Conservation (phyloP, 2,113 vertebrate genomes). For the Anseranas semipalmata region DNA sequence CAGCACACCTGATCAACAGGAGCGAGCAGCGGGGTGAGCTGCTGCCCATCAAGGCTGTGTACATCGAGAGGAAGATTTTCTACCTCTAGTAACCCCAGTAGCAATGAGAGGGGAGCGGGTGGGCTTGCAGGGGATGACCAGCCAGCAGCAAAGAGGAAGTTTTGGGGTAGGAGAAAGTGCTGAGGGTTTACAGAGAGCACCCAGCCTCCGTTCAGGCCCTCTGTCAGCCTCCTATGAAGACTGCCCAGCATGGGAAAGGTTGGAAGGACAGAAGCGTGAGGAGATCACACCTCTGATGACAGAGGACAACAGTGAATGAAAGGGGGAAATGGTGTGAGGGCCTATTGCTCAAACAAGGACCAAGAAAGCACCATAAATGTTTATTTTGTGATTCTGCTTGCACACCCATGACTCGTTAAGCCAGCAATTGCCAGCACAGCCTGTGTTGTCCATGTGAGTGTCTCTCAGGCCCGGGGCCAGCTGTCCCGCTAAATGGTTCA, state of each 20-base stretch:
- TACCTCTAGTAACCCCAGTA: neutral
- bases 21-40: neutral
- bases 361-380: neutral
- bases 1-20: rapidly evolving
- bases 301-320: neutral
- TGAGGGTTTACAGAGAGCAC: neutral
- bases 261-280: neutral
- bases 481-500: neutral
- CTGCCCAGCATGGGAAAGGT: neutral
- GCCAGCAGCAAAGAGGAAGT: neutral
- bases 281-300: neutral
- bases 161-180: neutral
- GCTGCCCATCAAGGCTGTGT: rapidly evolving
- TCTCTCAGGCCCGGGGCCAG: neutral
- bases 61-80: neutral
- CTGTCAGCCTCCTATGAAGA: neutral
- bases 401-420: neutral
- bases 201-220: neutral
- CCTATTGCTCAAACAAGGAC: neutral
- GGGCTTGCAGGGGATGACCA: neutral
- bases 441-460: rapidly evolving
- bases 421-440: neutral
- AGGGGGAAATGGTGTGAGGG: neutral
- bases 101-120: rapidly evolving
- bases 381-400: neutral